A percentile compares a stretch with the other conserved stretches of the same genome.
These are phyloP conservation scores for Cryptoblepharus egeriae DNA, from an alignment of 2,797 vertebrate genomes.

Conservation along the genomic window DNA sequence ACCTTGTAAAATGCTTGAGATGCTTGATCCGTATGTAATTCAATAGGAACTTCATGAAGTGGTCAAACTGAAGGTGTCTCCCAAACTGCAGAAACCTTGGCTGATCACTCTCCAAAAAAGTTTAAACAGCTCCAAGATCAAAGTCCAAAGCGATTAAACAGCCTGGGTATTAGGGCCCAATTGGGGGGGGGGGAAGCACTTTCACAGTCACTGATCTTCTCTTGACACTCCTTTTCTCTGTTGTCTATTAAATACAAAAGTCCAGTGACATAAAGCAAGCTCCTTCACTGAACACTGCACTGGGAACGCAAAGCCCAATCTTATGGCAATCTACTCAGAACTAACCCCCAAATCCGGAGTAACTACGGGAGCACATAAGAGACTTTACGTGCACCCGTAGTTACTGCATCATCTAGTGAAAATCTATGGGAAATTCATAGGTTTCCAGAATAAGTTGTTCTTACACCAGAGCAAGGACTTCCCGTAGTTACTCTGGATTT, in stretches of 20 bases:
- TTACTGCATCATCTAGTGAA: too few species aligned
- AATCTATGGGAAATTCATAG: too few species aligned
- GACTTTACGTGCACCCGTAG: too few species aligned
- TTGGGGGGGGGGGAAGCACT: not conserved
- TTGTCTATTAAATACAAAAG: not conserved
- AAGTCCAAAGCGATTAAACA: too few species aligned
- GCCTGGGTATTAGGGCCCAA: not conserved
- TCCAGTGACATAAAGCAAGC: not conserved
- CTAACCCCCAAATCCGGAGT: too few species aligned
- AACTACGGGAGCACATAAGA: too few species aligned
- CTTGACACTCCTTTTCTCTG: not conserved
- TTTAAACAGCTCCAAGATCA: not conserved
- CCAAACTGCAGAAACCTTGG: conserved; percentile 6
- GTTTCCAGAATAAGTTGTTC: too few species aligned
- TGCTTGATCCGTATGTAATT: not conserved
- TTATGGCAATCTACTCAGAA: too few species aligned
- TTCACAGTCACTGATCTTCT: not conserved
- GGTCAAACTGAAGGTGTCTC: not conserved
- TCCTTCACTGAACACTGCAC: not conserved
- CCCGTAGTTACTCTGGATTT: too few species aligned
- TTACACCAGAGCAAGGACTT: too few species aligned
- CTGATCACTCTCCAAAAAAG: not conserved
- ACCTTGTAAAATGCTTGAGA: not conserved
- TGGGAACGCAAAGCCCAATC: too few species aligned
- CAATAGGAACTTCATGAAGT: not conserved